phyloP scores from a whole-genome alignment of 2,113 vertebrate genomes.

The Gasterosteus aculeatus region DNA sequence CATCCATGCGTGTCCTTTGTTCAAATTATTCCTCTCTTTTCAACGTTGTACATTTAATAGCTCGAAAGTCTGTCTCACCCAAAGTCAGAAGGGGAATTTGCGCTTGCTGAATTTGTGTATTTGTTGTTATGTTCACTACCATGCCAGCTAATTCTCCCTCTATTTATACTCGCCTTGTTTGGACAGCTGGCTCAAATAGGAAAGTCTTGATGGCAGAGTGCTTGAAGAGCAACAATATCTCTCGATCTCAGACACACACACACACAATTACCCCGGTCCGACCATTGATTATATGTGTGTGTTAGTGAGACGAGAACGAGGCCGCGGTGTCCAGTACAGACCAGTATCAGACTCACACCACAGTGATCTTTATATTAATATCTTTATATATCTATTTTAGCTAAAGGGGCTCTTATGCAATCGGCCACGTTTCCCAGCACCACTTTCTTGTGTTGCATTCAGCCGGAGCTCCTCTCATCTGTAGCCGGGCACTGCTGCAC shows the following conservation, averaged over 20 bases:
- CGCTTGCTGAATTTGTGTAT: slow-evolving; percentile 52
- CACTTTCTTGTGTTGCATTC: slow-evolving; percentile 50
- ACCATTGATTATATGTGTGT: slow-evolving; percentile 20
- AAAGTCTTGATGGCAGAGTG: slow-evolving; percentile 56
- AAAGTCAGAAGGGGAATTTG: slow-evolving; percentile 17
- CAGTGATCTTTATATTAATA: slow-evolving; percentile 67
- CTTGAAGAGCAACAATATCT: slow-evolving; percentile 25
- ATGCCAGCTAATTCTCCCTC: slow-evolving; percentile 65
- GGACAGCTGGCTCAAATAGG: slow-evolving; percentile 72
- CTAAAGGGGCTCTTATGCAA: slow-evolving; percentile 61
- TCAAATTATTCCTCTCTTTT: neutral
- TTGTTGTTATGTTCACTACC: slow-evolving; percentile 61
- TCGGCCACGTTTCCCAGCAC: slow-evolving; percentile 47
- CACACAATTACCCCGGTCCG: slow-evolving; percentile 11
- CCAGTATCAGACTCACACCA: slow-evolving; percentile 60
- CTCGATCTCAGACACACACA: neutral
- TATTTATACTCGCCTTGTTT: slow-evolving; percentile 71
- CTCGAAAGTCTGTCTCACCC: slow-evolving; percentile 7
- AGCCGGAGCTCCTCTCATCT: slow-evolving; percentile 49
- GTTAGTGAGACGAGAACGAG: neutral
- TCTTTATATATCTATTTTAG: slow-evolving; percentile 63
- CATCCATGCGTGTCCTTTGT: neutral
- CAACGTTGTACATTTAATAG: slow-evolving; percentile 10
- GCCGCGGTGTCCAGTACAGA: slow-evolving; percentile 27
- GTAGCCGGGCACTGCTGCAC: slow-evolving; percentile 8